phyloP scores from a whole-genome alignment of 2,113 vertebrate species.

The Agapornis roseicollis region DNA sequence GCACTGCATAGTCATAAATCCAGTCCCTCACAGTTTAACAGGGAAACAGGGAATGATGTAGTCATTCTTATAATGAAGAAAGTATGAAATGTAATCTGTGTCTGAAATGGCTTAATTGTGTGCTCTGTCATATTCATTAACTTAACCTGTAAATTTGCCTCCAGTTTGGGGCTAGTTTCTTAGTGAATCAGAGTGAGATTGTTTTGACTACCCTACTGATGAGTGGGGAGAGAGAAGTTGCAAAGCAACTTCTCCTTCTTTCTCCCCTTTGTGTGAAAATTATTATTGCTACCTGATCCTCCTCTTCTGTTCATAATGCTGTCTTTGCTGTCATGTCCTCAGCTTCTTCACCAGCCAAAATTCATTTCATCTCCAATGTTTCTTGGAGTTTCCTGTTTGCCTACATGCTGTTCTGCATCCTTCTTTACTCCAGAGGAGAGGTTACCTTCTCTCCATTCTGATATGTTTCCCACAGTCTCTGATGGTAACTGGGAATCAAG shows the following conservation, averaged over 20 bases:
- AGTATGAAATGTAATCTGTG: background rate
- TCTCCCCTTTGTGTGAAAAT: background rate
- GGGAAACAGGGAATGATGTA: background rate
- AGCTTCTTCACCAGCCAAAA: background rate
- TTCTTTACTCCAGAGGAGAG: background rate
- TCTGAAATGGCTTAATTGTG: background rate
- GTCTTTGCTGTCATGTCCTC: background rate
- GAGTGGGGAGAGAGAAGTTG: background rate
- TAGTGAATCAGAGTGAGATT: background rate
- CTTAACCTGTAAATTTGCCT: background rate
- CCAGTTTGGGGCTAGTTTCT: background rate
- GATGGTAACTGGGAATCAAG: background rate
- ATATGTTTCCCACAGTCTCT: background rate
- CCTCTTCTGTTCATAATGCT: background rate
- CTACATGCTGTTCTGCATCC: background rate
- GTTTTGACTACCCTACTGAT: background rate
- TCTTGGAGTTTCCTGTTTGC: background rate
- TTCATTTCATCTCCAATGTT: rapidly evolving
- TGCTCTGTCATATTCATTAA: background rate
- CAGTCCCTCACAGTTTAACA: background rate
- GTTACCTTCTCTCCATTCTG: background rate
- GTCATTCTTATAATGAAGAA: background rate
- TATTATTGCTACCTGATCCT: background rate
- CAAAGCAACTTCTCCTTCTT: background rate
- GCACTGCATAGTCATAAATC: background rate